Evolutionary conservation across 2,113 vertebrate genomes (phyloP), one percentile per base, ranked within the genome.

Genomic region (Lagenorhynchus albirostris): DNA sequence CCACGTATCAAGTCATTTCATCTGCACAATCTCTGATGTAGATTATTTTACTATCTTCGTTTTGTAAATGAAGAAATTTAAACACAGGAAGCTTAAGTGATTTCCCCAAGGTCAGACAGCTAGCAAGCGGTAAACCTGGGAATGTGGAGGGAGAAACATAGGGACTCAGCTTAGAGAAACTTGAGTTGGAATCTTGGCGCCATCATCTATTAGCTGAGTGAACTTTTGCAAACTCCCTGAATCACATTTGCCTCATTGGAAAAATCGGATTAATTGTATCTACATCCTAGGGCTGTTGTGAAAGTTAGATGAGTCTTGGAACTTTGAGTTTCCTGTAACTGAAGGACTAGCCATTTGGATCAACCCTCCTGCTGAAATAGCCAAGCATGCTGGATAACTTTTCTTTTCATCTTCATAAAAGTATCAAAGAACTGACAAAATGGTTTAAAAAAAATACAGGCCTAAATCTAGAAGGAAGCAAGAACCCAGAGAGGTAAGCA

Each of bases 231-330:
- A 95, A 80, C 70, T 95, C 73, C 29, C 74, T 87, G 77, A 96
- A 76, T 96, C 83, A 94, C 65, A 76, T 94, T 86, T 80, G 62
- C 79, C 44, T 94, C 63, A 13, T 18, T 90, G 88, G 92, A 96
- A 97, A 96, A 94, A 74, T 31, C 70, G 36, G 29, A 76, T 83
- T 87, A 91, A 93, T 67, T 91, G 55, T 14, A 26, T 82, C 68
- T 87, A 67, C 58, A 58, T 87, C 83, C 76, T 58, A 38, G 11
- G 36, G 36, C 63, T 65, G 18, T 74, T 65, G 31, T 68, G 50
- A 95, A 85, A 86, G 33, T 33, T 74, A 65, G 67, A 55, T 85
- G 50, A 92, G 76, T 92, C 47, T 74, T 84, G 14, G 87, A 89
- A 79, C 74, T 87, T 71, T 26, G 63, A 38, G 41, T 97, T 89